Conservation (phyloP, 2,888 invertebrate species). For the Liodrosophila aerea region DNA sequence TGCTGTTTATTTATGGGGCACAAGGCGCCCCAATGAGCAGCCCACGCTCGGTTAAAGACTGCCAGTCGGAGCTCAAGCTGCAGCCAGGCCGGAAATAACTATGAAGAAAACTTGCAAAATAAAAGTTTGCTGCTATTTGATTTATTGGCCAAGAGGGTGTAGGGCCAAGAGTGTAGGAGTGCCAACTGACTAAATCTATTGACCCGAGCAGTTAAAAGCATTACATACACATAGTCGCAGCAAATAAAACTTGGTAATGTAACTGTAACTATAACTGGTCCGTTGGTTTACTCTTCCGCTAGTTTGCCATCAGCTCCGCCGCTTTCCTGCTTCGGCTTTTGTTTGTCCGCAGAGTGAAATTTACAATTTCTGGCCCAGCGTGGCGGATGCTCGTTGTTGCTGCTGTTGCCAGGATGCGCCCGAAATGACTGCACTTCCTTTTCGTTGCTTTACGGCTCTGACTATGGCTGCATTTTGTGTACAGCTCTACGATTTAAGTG, state of each 20-base stretch:
- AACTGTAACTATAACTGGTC: constrained; percentile 28
- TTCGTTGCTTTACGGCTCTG: constrained; percentile 44
- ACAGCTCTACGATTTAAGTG: constrained; percentile 7
- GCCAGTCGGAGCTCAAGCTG: constrained; percentile 4
- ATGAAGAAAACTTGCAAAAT: constrained; percentile 68
- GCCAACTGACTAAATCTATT: constrained; percentile 52
- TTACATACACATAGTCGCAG: constrained; percentile 34
- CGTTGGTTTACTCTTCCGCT: constrained; percentile 28
- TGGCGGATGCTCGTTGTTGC: constrained; percentile 56
- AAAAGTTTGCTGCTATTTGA: constrained; percentile 74
- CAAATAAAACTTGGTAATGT: constrained; percentile 48
- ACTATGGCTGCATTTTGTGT: constrained; percentile 4
- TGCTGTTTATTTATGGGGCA: constrained; percentile 67
- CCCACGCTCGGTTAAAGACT: background rate
- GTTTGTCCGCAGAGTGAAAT: constrained; percentile 62
- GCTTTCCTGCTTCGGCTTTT: constrained; percentile 62
- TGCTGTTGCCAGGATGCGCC: constrained; percentile 59
- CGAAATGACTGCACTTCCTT: constrained; percentile 71
- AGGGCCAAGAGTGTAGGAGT: background rate
- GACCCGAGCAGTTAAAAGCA: constrained; percentile 60
- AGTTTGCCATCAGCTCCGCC: constrained; percentile 5
- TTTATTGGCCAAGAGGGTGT: constrained; percentile 64
- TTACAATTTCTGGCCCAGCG: constrained; percentile 62
- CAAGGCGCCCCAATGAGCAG: constrained; percentile 39
- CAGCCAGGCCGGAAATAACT: constrained; percentile 50